Conservation (phyloP, 2,797 vertebrate genomes). For the Atherinosoma microstoma region DNA sequence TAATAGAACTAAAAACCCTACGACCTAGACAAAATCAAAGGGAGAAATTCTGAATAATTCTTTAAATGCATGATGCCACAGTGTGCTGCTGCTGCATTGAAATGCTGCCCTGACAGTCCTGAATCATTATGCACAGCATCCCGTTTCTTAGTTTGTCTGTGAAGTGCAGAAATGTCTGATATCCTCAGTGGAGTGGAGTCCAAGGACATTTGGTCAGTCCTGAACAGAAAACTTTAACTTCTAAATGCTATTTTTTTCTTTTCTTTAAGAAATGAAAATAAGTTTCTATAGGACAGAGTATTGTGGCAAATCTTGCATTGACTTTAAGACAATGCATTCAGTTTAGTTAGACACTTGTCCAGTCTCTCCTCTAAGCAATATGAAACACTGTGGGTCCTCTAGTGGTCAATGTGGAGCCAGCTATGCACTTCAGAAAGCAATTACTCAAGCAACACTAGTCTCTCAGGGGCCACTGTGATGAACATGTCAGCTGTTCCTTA, state of each 20-base stretch:
- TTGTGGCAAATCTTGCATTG: neutral
- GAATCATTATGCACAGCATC: slow-evolving; percentile 72
- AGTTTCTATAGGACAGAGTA: neutral
- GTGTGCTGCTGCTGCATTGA: slow-evolving; percentile 73
- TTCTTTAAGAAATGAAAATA: slow-evolving; percentile 25
- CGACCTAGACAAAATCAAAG: too few species aligned
- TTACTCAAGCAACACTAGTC: neutral
- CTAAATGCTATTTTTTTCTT: slow-evolving; percentile 10
- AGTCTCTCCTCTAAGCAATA: neutral
- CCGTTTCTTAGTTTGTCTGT: slow-evolving; percentile 62
- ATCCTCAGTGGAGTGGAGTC: neutral
- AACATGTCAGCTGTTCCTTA: slow-evolving; percentile 18
- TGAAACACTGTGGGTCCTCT: slow-evolving; percentile 69
- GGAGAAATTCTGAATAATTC: slow-evolving; percentile 59
- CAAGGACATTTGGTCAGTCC: slow-evolving; percentile 9
- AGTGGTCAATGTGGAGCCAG: slow-evolving; percentile 55
- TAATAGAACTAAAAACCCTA: too few species aligned
- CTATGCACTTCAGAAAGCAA: neutral
- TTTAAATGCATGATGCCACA: slow-evolving; percentile 65
- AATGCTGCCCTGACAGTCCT: slow-evolving; percentile 55
- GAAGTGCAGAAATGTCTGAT: slow-evolving; percentile 53
- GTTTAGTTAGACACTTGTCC: slow-evolving; percentile 4
- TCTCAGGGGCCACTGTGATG: neutral
- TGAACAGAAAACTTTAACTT: slow-evolving; percentile 16
- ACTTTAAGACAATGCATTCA: neutral